Percentiles rank a stretch among this genome's conserved stretches.
phyloP scores from a whole-genome alignment of 37 sponge, comb jelly and placozoan genomes.

The Aphrocallistes beatrix region DNA sequence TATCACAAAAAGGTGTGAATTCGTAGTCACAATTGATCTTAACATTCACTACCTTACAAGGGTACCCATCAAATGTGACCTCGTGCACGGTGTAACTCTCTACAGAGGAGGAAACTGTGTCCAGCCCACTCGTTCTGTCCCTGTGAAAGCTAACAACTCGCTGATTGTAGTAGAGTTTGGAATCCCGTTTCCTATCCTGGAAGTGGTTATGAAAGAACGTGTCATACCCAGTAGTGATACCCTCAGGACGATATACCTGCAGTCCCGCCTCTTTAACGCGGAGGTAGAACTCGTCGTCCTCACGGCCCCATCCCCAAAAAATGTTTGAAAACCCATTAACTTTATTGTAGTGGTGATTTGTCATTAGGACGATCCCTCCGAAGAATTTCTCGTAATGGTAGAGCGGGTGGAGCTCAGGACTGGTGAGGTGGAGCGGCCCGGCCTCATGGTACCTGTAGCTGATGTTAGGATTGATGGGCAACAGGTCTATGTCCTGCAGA shows the following conservation, averaged over 20 bases:
- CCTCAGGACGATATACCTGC: slow-evolving; percentile 46
- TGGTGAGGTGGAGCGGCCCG: slow-evolving; percentile 73
- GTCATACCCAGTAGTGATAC: slow-evolving; percentile 59
- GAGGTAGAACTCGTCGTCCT: slow-evolving; percentile 83
- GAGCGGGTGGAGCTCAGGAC: slow-evolving; percentile 75
- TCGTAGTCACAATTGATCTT: slow-evolving; percentile 59
- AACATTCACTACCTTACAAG: slow-evolving; percentile 53
- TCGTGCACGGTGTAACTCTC: slow-evolving; percentile 26
- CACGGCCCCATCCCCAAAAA: slow-evolving; percentile 96
- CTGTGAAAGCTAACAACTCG: slow-evolving; percentile 32
- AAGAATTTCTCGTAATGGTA: slow-evolving; percentile 82
- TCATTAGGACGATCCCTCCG: slow-evolving; percentile 67
- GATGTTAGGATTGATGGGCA: slow-evolving; percentile 67
- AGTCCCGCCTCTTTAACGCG: slow-evolving; percentile 68
- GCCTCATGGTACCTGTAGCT: slow-evolving; percentile 52
- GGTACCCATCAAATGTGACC: slow-evolving; percentile 54
- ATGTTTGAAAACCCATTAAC: slow-evolving; percentile 74
- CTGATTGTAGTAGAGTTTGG: slow-evolving; percentile 59
- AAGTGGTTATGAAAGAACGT: slow-evolving; percentile 78
- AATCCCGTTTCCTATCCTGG: slow-evolving; percentile 62
- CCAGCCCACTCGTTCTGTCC: slow-evolving; percentile 54
- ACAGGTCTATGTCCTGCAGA: slow-evolving; percentile 86
- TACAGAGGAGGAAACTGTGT: slow-evolving; percentile 35
- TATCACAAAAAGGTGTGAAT: slow-evolving; percentile 72
- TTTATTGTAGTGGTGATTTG: slow-evolving; percentile 30